Percentiles rank a stretch among this genome's conserved stretches.
Conservation (phyloP, 2,888 invertebrate species). For the Chymomyza caudatula region DNA sequence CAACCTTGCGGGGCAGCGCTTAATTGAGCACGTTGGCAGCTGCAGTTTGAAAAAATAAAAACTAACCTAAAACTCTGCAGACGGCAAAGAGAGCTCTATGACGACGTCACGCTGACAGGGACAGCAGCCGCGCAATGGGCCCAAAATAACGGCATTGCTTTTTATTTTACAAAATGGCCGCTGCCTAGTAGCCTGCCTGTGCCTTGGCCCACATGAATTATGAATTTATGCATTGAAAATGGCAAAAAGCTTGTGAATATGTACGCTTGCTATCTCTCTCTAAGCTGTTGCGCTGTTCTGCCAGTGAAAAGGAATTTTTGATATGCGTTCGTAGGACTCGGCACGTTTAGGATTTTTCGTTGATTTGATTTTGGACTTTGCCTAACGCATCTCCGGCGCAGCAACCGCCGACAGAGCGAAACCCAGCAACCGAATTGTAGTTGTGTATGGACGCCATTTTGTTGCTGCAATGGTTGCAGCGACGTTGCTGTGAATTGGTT, state of each 20-base stretch:
- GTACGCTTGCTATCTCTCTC: conserved; percentile 28
- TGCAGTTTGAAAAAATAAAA: conserved; percentile 18
- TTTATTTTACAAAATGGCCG: conserved; percentile 40
- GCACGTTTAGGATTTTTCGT: conserved; percentile 68
- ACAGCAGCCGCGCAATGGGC: conserved; percentile 9
- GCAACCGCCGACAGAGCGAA: too few relatives aligned
- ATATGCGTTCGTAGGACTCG: conserved; percentile 38
- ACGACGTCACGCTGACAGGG: conserved; percentile 1
- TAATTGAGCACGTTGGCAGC: conserved; percentile 63
- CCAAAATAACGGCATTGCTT: conserved; percentile 8
- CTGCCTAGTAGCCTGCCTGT: not conserved
- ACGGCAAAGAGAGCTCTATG: conserved; percentile 10
- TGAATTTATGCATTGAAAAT: conserved; percentile 69
- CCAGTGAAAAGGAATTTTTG: conserved; percentile 63
- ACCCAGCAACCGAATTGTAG: too few relatives aligned
- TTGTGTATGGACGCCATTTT: not conserved
- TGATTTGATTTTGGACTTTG: conserved; percentile 65
- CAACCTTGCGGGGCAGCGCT: conserved; percentile 26
- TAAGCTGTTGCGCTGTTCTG: not conserved
- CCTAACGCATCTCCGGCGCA: conserved; percentile 10
- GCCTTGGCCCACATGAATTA: conserved; percentile 53
- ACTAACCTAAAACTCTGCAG: conserved; percentile 29
- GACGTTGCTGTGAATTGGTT: conserved; percentile 31
- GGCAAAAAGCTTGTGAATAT: conserved; percentile 17
- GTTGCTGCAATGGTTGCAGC: not conserved